These are phyloP conservation scores for Dynastes grantii DNA, from an alignment of 2,888 invertebrate genomes.

Conservation along the genomic window DNA sequence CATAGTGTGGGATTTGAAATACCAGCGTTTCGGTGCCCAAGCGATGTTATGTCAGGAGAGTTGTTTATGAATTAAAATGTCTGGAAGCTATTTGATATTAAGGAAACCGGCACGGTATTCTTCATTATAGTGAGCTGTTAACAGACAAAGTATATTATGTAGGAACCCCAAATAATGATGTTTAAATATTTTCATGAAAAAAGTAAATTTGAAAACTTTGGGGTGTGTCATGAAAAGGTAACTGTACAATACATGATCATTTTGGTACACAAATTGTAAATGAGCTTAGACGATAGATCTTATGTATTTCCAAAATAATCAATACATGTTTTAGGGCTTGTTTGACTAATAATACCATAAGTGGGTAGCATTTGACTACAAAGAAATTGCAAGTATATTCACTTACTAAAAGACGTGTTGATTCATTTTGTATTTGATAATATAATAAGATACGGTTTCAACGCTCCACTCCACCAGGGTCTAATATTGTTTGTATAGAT, in stretches of 20 bases:
- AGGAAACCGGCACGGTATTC: neutral
- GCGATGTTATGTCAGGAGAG: neutral
- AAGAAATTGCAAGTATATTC: no score
- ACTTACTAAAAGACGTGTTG: no score
- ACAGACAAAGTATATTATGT: neutral
- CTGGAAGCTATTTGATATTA: constrained; percentile 1
- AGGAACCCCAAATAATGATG: neutral
- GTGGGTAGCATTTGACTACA: no score
- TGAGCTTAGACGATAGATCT: no score
- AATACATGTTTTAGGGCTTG: no score
- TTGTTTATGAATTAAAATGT: neutral
- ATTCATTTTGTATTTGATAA: no score
- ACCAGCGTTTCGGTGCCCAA: neutral
- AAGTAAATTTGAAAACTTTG: neutral
- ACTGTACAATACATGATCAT: neutral
- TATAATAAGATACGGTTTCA: no score
- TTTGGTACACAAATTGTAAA: no score
- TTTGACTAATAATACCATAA: no score
- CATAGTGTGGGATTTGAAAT: neutral
- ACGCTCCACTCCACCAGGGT: no score
- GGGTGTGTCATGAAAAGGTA: neutral
- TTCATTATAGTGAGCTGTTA: neutral
- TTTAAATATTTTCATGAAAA: neutral
- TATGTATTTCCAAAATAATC: no score
- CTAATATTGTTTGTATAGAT: no score